Base-by-base conservation (phyloP, 2,888 invertebrate species). In the Tribolium freemani region DNA sequence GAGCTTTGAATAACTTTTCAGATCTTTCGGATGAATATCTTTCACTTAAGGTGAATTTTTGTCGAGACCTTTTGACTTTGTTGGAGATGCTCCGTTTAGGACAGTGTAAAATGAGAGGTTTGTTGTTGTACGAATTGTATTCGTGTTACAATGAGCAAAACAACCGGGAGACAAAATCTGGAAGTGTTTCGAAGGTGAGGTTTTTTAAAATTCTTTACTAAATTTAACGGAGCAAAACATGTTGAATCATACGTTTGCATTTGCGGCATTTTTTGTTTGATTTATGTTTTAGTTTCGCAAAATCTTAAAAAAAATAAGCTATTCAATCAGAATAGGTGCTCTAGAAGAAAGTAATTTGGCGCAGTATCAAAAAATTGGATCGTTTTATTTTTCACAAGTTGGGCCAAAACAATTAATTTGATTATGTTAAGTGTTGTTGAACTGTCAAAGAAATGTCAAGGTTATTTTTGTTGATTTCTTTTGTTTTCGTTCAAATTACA, bases 11-110 rank as follows among this genome's bases (percentile, higher is more conserved):
- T 74, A 56, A 64, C 48, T 76, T 82, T 83, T 1, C 85, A 92
- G 92, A 91, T 86, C 87, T 92, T 79, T 87, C 90, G 79, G 88
- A 89, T 77, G 86, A 87, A 46, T 88, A 90, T 68, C 85, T 93
- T 80, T 81, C 86, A 73, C 82, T 89, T 82, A 92, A 92, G 85
- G 89, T 89, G 84, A 86, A 83, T 79, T 89, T 90, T 77, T 92
- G 92, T 86, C 87, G 88, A 72, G 90, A 91, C 84, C 86, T 91
- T 79, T 85, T 93, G 82, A 84, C 87, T 77, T 85, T 90, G 77
- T 82, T 90, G 81, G 87, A 90, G 82, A 87, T 86, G 82, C 87
- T 93, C 83, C 87, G 88, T 81, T 88, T 88, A 83, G 92, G 91
- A 5, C 76, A 80, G 57, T 84, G 82, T 73, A 85, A 85, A 80